Conservation (phyloP, 2,113 vertebrate species). For the Tachuris rubrigastra region DNA sequence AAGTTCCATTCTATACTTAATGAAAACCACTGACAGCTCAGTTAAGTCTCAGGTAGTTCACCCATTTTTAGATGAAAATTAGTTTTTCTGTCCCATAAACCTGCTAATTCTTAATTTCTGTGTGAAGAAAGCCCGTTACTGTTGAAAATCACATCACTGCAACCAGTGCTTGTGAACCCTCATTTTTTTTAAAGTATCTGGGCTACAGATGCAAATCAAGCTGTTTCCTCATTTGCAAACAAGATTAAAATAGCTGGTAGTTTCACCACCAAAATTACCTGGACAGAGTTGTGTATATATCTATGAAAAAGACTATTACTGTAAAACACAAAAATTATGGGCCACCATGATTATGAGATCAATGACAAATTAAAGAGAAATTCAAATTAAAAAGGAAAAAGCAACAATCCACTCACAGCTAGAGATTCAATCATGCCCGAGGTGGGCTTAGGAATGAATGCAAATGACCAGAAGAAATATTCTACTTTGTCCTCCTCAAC, state of each 20-base stretch:
- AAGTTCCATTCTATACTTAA: background rate
- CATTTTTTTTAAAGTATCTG: background rate
- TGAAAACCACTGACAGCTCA: background rate
- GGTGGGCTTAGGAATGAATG: conserved; percentile 80
- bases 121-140: background rate
- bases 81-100: background rate
- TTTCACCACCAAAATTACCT: background rate
- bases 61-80: background rate
- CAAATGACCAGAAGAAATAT: conserved; percentile 76
- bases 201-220: background rate
- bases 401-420: conserved; percentile 70
- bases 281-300: background rate
- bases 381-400: background rate
- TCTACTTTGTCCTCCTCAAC: conserved; percentile 73
- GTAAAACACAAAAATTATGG: background rate
- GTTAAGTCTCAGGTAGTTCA: background rate
- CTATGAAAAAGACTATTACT: background rate
- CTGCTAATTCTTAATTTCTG: background rate
- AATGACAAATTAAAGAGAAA: background rate
- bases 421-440: conserved; percentile 73
- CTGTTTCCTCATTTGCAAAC: background rate
- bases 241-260: background rate
- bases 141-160: background rate
- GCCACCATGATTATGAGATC: background rate
- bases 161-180: background rate